Evolutionary conservation across 2,888 invertebrate genomes (phyloP).

Genomic region (Hipparchia sbordonii): DNA sequence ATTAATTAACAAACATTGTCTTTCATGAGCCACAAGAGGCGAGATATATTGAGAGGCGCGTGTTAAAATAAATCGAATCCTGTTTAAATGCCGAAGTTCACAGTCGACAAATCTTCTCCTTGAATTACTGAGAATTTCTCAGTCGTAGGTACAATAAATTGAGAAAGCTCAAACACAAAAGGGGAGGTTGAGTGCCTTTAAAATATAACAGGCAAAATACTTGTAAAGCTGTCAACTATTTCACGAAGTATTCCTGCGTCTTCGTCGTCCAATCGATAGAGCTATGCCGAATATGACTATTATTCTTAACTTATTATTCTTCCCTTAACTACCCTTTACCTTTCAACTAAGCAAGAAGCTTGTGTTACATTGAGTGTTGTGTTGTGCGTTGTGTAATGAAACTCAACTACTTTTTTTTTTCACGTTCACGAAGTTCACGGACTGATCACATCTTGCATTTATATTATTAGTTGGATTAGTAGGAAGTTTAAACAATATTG

Average conservation of each 20-base stretch:
- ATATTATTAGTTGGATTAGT: too few species aligned
- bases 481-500: too few species aligned
- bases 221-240: slow-evolving; percentile 18
- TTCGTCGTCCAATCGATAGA: too few species aligned
- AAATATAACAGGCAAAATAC: slow-evolving; percentile 37
- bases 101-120: slow-evolving; percentile 40
- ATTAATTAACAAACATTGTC: slow-evolving; percentile 3
- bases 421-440: too few species aligned
- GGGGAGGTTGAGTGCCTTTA: background rate
- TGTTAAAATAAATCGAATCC: slow-evolving; percentile 64
- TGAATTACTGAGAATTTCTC: slow-evolving; percentile 55
- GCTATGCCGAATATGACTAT: too few species aligned
- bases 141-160: slow-evolving; percentile 41
- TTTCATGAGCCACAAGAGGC: slow-evolving; percentile 18
- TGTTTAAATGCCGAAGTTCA: slow-evolving; percentile 71
- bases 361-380: too few species aligned
- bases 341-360: too few species aligned
- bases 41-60: slow-evolving; percentile 40
- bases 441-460: too few species aligned
- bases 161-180: background rate
- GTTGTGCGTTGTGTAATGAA: too few species aligned
- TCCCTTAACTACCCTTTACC: too few species aligned
- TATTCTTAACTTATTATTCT: too few species aligned
- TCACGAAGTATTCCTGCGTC: background rate
- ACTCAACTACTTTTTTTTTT: too few species aligned